Evolutionary conservation across 1,140 invertebrate species (phyloP), one percentile per base, ranked within the genome.

Genomic region (Halictus rubicundus): DNA sequence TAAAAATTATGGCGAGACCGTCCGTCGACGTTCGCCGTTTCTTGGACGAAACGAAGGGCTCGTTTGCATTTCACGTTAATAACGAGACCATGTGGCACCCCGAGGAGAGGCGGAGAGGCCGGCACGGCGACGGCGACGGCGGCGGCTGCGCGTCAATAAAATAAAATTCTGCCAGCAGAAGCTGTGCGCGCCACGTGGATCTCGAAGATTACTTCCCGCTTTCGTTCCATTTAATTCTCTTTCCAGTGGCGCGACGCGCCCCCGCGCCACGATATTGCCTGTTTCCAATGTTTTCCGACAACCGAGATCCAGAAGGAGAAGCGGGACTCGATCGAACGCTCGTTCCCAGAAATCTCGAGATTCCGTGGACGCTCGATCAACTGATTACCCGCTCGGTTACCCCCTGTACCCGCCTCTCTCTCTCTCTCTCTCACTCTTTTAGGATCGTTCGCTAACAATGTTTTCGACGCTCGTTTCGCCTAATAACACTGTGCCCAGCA

Each of bases 51-150:
- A 84, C 78, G 84, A 84, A 86, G 77, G 84, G 70, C 77, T 86
- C 81, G 77, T 85, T 83, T 86, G 85, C 80, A 83, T 83, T 83
- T 85, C 80, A 80, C 84, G 83, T 86, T 86, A 80, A 86, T 86
- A 85, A 86, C 85, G 70, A 77, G 77, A 86, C 77, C 81, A 85
- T 83, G 85, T 80, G 85, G 83, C 74, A 78, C 81, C 49, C 32
- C 32, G 32, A 32, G 42, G 10, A 76, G 70, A 80, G 68, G 69
- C 82, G 74, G 70, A 49, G 60, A 68, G 83, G 70, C 75, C 66
- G 64, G n/a, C n/a, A n/a, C n/a, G n/a, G n/a, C n/a, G n/a, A n/a
- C n/a, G n/a, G n/a, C n/a, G n/a, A n/a, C n/a, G n/a, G n/a, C n/a
- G 68, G 68, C 63, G 68, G 75, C 52, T 78, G 71, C 27, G 80